Evolutionary conservation across 2,797 vertebrate genomes (phyloP), one percentile per base, ranked within the genome.

Genomic region (Betta splendens): DNA sequence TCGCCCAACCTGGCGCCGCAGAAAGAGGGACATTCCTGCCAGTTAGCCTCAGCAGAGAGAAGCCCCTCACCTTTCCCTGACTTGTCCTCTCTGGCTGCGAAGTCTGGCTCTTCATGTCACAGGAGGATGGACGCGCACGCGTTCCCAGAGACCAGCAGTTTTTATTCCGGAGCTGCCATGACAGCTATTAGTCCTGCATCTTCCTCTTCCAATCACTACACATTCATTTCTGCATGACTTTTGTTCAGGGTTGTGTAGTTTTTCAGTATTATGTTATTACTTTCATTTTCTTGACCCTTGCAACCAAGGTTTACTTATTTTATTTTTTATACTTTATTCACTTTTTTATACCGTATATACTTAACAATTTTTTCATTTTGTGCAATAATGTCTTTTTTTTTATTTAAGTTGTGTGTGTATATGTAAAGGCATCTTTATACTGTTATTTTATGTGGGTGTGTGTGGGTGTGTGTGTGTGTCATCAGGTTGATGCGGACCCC

Each of bases 11-110:
- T 96, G 94, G 94, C 91, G 95, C 20, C 94, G 95, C 84, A 93
- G 94, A 79, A 99, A 98, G 86, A 91, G 96, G 87, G 96, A 98
- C 89, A 95, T 89, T n/a, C 86, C 92, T 97, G 36, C 96, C 95
- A 0, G 94, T 95, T 69, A 96, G 95, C 84, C 94, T 97, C 86
- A 98, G 95, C 92, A 95, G 97, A 96, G 98, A 90, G 90, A 87
- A 68, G 43, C 73, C 81, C 54, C 70, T 57, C 47, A 20, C 31
- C 36, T 4, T 7, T 17, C 21, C 15, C 28, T 10, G 12, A 22
- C 33, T 11, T 54, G 44, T 47, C 45, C 55, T 67, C 72, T 72
- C 52, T 59, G 70, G 66, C 71, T 61, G 72, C 51, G 23, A 64
- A 50, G 65, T 59, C 64, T 58, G 61, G 78, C 60, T 69, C 75